phyloP scores from a whole-genome alignment of 2,797 vertebrate species.

The Schizothorax lantsangensis region DNA sequence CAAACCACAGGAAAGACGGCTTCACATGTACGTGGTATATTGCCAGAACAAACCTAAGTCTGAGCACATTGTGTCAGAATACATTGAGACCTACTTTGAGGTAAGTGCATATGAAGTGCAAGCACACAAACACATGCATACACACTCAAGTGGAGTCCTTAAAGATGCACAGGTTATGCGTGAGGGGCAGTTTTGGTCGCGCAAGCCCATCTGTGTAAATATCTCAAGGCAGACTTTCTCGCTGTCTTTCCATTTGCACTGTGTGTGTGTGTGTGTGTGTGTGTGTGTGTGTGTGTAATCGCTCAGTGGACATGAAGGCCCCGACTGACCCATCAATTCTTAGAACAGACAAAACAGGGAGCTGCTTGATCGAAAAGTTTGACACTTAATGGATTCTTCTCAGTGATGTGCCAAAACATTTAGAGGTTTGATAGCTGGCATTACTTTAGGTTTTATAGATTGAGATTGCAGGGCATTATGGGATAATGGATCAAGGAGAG shows the following conservation, averaged over 20 bases:
- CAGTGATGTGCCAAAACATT: slow-evolving; percentile 35
- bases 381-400: slow-evolving; percentile 48
- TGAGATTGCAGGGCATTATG: slow-evolving; percentile 14
- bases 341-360: slow-evolving; percentile 13
- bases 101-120: slow-evolving; percentile 76
- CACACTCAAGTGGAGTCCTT: background rate
- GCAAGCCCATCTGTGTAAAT: slow-evolving; percentile 22
- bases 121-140: slow-evolving; percentile 1
- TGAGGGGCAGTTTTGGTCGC: background rate
- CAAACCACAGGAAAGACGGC: slow-evolving; percentile 88
- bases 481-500: slow-evolving; percentile 30
- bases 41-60: slow-evolving; percentile 99
- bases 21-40: slow-evolving; percentile 99
- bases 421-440: slow-evolving; percentile 26
- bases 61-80: slow-evolving; percentile 98
- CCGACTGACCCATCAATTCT: slow-evolving; percentile 16
- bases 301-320: slow-evolving; percentile 14
- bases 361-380: slow-evolving; percentile 28
- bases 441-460: slow-evolving; percentile 26
- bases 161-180: slow-evolving; percentile 2
- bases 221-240: slow-evolving; percentile 12
- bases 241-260: slow-evolving; percentile 25
- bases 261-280: background rate
- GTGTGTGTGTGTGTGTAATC: slow-evolving; percentile 5
- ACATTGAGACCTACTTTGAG: slow-evolving; percentile 99